Base-by-base conservation (phyloP, 1,140 invertebrate genomes). In the Scaptomyza graminum region DNA sequence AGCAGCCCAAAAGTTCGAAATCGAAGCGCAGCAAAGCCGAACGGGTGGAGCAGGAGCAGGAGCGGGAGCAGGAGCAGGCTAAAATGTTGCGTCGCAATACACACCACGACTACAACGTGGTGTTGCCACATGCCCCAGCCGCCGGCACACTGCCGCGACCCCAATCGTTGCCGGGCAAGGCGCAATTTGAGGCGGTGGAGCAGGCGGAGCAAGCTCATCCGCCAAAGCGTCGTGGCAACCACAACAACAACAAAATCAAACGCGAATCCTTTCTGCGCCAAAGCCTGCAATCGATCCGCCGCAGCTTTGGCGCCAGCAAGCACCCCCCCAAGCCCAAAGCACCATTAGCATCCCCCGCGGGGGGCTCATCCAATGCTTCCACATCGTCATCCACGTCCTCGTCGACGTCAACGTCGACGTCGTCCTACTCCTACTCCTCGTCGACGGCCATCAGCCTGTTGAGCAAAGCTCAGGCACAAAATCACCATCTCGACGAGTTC, bases 221-320 rank as follows among this genome's bases (percentile, higher is more conserved):
- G 12, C 9, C 51, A 1, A 78, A 75, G 15, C 65, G 56, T 44
- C 50, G 37, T 41, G 43, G 65, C 9, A 18, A 18, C n/a, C n/a
- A n/a, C 18, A 46, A 7, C 31, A 37, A 62, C 44, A n/a, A 12
- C 37, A 8, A 41, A 12, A 76, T 80, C 3, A 84, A 79, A 18
- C 68, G 83, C 5, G 80, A 80, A 25, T 84, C 83, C 0, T 88
- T 88, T 56, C 34, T 88, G 25, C 72, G 80, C 7, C 80, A 88
- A 22, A 88, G 83, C 18, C 13, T 88, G 16, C 83, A 88, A 50
- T 78, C 80, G 12, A 84, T 88, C 55, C 77, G 83, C 0, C 72
- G 83, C 7, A 88, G 83, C 56, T 88, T 88, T 54, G 67, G 73
- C 11, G 74, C 81, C 12, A 61, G 51, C 43, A 85, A 82, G 52